Evolutionary conservation across 2,888 invertebrate genomes (phyloP), one percentile per base, ranked within the genome.

Genomic region (Heliothis peltigera): DNA sequence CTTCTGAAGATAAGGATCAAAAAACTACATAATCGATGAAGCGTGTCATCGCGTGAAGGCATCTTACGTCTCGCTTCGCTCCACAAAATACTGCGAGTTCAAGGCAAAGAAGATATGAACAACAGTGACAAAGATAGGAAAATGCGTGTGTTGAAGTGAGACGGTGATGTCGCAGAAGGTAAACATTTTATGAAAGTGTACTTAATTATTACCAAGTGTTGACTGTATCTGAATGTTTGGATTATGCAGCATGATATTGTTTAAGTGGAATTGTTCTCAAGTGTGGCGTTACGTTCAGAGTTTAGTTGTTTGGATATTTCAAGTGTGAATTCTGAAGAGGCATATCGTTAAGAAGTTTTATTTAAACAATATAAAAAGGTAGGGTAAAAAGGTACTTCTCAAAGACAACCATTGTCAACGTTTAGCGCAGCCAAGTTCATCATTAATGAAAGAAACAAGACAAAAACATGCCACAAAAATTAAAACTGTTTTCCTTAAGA

Each of bases 121-220:
- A 43, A 71, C 4, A 7, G 58, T 22, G 58, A 68, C 7, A 19
- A 35, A 46, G 17, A 70, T 60, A 53, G 15, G 19, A 15, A 55
- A 64, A 3, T 28, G 3, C 4, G 0, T 6, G 4, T 1, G 63
- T 46, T 12, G 43, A 54, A 77, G 15, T n/a, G 51, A 60, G 57
- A 68, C 1, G n/a, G 15, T 35, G 28, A 22, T 59, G 68, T 64
- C 74, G 57, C 55, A 76, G 74, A 71, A 73, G 73, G 75, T 74
- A 76, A 80, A 74, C 76, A 78, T 76, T 78, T 71, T 70, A 75
- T 70, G 81, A 81, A 80, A 80, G 81, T 80, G 75, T 78, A 78
- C 71, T 69, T 77, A 71, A 81, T 80, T 32, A 32, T 32, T 64
- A 70, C 64, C 53, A 28, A 72, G 69, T 79, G 63, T 64, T 59